Conservation (phyloP, 1,140 invertebrate species). For the Cherax destructor region DNA sequence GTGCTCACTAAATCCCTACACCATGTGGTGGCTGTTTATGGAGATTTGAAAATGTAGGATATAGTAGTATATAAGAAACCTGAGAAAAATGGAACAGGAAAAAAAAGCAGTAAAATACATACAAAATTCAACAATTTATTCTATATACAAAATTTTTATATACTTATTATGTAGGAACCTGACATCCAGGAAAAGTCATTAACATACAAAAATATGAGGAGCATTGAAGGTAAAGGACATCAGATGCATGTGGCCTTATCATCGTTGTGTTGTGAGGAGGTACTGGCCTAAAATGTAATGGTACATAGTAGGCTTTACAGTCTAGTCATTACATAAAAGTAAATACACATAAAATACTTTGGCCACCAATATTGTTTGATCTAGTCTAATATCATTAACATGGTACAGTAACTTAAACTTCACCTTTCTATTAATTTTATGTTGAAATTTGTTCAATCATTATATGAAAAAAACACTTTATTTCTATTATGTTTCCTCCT, state of each 20-base stretch:
- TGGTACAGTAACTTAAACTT: too few relatives aligned
- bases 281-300: constrained; percentile 10
- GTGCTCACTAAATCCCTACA: too few relatives aligned
- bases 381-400: too few relatives aligned
- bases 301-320: background rate
- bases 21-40: too few relatives aligned
- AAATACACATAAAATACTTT: background rate
- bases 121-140: constrained; percentile 66
- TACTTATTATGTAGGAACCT: constrained; percentile 65
- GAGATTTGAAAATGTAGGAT: too few relatives aligned
- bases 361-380: too few relatives aligned
- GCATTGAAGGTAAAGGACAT: constrained; percentile 36
- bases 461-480: too few relatives aligned
- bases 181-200: constrained; percentile 64
- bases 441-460: too few relatives aligned
- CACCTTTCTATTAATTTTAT: too few relatives aligned
- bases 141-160: constrained; percentile 62
- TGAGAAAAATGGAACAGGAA: too few relatives aligned
- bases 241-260: constrained; percentile 43
- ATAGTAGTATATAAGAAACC: too few relatives aligned
- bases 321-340: background rate
- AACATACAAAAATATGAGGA: constrained; percentile 65
- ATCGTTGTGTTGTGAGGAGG: constrained; percentile 26
- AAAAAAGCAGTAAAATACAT: background rate
- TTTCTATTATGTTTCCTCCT: too few relatives aligned